Percentiles rank a stretch among this genome's conserved stretches.
These are phyloP conservation scores for Nibea coibor DNA, from an alignment of 2,113 vertebrate species.

Conservation along the genomic window DNA sequence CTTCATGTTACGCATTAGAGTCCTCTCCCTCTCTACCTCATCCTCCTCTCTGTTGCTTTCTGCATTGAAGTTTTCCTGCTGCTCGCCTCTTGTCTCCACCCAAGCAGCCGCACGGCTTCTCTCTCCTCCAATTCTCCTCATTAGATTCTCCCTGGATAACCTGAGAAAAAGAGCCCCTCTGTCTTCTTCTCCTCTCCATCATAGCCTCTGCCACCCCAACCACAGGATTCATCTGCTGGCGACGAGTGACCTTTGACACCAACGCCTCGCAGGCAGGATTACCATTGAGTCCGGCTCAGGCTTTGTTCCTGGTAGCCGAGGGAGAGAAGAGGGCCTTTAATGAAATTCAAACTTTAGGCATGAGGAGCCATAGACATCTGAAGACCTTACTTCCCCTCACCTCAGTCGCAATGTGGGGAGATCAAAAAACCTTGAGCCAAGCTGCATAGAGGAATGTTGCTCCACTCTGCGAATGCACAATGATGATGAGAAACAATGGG, in stretches of 20 bases:
- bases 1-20: constrained; percentile 68
- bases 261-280: constrained; percentile 84
- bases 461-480: constrained; percentile 71
- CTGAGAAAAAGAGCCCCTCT: constrained; percentile 75
- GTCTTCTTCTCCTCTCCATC: constrained; percentile 74
- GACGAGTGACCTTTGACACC: constrained; percentile 80
- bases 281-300: constrained; percentile 76
- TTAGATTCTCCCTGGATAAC: constrained; percentile 83
- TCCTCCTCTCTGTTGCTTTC: constrained; percentile 65
- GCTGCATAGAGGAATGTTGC: constrained; percentile 62
- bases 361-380: constrained; percentile 78
- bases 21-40: constrained; percentile 51
- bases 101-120: constrained; percentile 57
- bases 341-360: constrained; percentile 84
- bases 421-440: constrained; percentile 79
- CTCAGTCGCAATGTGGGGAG: constrained; percentile 70
- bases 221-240: constrained; percentile 82
- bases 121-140: constrained; percentile 77
- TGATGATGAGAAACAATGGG: constrained; percentile 72
- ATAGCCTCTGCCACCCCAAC: constrained; percentile 77
- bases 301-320: constrained; percentile 80
- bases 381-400: constrained; percentile 77
- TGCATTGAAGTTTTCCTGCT: constrained; percentile 69
- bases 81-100: constrained; percentile 67
- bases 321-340: constrained; percentile 80